Evolutionary conservation across 1,140 invertebrate genomes (phyloP).

Genomic region (Heliconius congener): DNA sequence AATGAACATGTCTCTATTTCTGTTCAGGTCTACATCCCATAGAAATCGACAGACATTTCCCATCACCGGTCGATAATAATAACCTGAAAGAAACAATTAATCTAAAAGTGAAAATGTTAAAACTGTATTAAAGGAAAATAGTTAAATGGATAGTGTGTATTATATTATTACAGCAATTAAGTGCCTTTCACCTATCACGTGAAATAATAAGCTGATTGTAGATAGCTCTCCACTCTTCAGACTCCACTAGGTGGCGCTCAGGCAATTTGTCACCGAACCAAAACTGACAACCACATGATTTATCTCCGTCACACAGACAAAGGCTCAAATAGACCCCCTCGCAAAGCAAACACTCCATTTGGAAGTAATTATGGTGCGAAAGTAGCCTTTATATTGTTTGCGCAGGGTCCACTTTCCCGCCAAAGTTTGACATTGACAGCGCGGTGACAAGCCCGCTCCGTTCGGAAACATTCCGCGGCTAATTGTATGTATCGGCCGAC

Average conservation of each 20-base stretch:
- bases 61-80: not conserved
- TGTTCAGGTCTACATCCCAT: too few species aligned
- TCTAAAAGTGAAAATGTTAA: not conserved
- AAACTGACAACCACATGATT: slow-evolving; percentile 73
- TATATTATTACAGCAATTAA: slow-evolving; percentile 19
- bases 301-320: slow-evolving; percentile 67
- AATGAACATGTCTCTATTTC: too few species aligned
- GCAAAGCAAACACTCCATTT: slow-evolving; percentile 73
- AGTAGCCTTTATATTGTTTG: slow-evolving; percentile 57
- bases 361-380: slow-evolving; percentile 59
- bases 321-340: slow-evolving; percentile 73
- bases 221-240: slow-evolving; percentile 37
- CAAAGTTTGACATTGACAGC: slow-evolving; percentile 55
- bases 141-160: not conserved
- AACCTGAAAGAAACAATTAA: not conserved
- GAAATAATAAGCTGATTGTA: slow-evolving; percentile 38
- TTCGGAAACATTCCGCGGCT: slow-evolving; percentile 67
- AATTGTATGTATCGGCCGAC: slow-evolving; percentile 73
- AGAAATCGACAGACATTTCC: too few species aligned
- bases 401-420: slow-evolving; percentile 62
- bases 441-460: slow-evolving; percentile 57
- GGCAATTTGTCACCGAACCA: slow-evolving; percentile 75
- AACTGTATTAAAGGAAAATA: not conserved
- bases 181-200: slow-evolving; percentile 33
- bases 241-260: slow-evolving; percentile 55